Base-by-base conservation (phyloP, 2,888 invertebrate genomes). In the Ophraella communa region DNA sequence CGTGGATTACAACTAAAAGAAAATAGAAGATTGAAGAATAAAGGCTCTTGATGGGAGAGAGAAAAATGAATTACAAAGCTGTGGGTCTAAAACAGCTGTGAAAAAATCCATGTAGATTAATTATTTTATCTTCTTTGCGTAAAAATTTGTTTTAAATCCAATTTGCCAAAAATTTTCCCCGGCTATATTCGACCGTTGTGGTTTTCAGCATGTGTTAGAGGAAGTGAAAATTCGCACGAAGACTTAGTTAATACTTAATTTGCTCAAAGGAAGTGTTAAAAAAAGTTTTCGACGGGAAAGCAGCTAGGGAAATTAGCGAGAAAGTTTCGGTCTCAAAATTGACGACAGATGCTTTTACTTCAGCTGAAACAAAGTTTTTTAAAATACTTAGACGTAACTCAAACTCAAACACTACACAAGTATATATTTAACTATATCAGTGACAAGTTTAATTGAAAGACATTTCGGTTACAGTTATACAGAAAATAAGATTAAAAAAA, bases 161-260 rank as follows among this genome's bases (percentile, higher is more conserved):
- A n/a, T n/a, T n/a, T 45, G 11, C 11, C 8, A 3, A 45, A 21
- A 45, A 44, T 44, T 51, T 44, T 47, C 47, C 55, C 17, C 42
- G 59, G 33, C 62, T 62, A 58, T 59, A 5, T 27, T 17, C n/a
- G 54, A 24, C 24, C 42, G 54, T 23, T 44, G 62, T 39, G 62
- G 65, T 62, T 62, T 71, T 62, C 56, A 56, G 14, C 70, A 68
- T 62, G 63, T 70, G 67, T 55, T 62, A 45, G 45, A 56, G 54
- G 49, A 56, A 55, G 59, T 10, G 54, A 8, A 66, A 61, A 55
- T 68, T 70, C 67, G 42, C 66, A 70, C 64, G 62, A 47, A 58
- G 62, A 62, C 65, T 62, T 47, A 45, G 54, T 65, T 56, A 62
- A 58, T 62, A 54, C 62, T 58, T 65, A 57, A 62, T 65, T 65